These are phyloP conservation scores for Perodicticus potto DNA, from an alignment of 2,797 vertebrate genomes.

Conservation along the genomic window DNA sequence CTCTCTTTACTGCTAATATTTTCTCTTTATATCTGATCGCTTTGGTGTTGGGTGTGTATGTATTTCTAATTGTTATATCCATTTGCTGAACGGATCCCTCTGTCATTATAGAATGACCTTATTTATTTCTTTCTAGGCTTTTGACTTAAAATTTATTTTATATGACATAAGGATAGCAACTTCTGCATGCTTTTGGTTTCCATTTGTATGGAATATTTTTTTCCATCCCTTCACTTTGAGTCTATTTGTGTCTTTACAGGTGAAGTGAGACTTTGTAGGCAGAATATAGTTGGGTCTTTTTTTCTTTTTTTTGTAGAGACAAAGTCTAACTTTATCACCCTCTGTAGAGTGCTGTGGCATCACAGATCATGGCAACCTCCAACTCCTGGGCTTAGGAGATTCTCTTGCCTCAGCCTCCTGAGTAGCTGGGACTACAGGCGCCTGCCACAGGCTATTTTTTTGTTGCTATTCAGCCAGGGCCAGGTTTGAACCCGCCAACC, in stretches of 20 bases:
- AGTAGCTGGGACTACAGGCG: no score
- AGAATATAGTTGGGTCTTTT: not conserved
- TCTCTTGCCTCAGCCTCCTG: no score
- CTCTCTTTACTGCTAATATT: not conserved
- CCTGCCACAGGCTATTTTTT: no score
- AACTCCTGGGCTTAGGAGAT: no score
- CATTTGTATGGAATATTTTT: not conserved
- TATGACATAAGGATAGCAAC: not conserved
- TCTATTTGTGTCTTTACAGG: not conserved
- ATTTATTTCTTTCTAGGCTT: not conserved
- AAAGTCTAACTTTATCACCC: no score
- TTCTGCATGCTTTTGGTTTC: not conserved
- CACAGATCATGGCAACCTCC: no score
- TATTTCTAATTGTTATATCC: not conserved
- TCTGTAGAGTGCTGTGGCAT: no score
- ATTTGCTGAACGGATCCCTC: not conserved
- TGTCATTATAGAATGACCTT: not conserved
- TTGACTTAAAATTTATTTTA: not conserved
- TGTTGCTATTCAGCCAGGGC: no score
- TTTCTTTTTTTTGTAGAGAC: not conserved
- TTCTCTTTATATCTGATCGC: not conserved
- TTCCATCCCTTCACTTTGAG: not conserved
- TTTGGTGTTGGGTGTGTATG: not conserved
- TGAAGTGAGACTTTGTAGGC: not conserved
- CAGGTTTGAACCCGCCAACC: no score